Evolutionary conservation across 2,113 vertebrate genomes (phyloP), one percentile per base, ranked within the genome.

Genomic region (Catharus bicknelli): DNA sequence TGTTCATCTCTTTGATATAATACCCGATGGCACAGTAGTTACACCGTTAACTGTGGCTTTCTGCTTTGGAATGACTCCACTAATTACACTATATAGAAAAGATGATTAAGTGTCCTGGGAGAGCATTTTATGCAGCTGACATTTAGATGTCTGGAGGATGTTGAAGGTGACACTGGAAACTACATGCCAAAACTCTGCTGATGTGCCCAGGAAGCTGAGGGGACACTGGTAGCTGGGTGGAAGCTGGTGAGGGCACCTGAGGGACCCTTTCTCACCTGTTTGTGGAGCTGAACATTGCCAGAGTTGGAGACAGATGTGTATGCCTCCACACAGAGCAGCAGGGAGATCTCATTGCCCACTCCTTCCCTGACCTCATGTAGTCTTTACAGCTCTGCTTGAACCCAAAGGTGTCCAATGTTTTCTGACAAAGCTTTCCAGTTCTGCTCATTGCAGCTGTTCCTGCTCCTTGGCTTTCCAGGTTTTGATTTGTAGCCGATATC

Each of bases 1-100:
- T 72, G 22, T 84, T 92, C 88, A 70, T 92, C 45, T 92, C 57
- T 77, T 69, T 90, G 86, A 59, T 93, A 38, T 51, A 70, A 88
- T 61, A 48, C 18, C 16, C 51, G 47, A 55, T 1, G 27, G 74
- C 80, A 82, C 34, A 67, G 77, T 67, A 84, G 91, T 59, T 86
- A 69, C 69, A 86, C 29, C 53, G 34, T 78, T 84, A 90, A 78
- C 73, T 66, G 22, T 93, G 73, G 40, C 61, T 89, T 95, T 94
- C 66, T 75, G 48, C 62, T 94, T 86, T 84, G 53, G 61, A 92
- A 81, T 0, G 3, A 91, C 89, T 69, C 36, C 50, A 18, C 69
- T 94, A 89, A 92, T 86, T 95, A 78, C 27, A 75, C 13, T n/a
- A 30, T 11, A 30, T 42, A 69, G 80, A 69, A 92, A 86, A 88